Conservation (phyloP, 1,140 invertebrate species). For the Doryteuthis pealeii region DNA sequence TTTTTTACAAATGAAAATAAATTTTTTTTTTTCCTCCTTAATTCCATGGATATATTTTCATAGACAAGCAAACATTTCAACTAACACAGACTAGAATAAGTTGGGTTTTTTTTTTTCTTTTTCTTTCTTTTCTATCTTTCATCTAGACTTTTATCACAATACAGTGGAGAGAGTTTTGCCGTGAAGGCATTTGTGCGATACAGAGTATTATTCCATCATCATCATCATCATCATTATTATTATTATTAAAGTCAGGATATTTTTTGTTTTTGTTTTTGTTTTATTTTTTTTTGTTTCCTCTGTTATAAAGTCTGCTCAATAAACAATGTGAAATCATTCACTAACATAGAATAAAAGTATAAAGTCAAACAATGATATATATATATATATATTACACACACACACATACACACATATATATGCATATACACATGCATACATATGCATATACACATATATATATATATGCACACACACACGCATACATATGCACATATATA, state of each 20-base stretch:
- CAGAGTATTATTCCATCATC: background rate
- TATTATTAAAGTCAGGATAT: background rate
- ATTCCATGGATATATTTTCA: background rate
- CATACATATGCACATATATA: background rate
- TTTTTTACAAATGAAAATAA: conserved; percentile 4
- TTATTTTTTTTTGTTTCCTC: too few species aligned
- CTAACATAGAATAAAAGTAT: background rate
- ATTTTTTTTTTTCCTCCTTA: background rate
- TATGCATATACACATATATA: background rate
- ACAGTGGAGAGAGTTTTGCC: background rate
- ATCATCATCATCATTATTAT: background rate
- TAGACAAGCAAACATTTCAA: conserved; percentile 1
- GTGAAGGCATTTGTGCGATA: background rate
- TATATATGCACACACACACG: background rate
- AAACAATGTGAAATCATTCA: background rate
- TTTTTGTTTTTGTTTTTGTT: too few species aligned
- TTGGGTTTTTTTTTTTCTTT: background rate
- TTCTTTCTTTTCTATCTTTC: background rate
- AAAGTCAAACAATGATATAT: background rate
- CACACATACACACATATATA: background rate
- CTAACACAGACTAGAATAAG: background rate
- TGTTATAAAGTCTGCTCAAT: conserved; percentile 1
- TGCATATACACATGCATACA: background rate
- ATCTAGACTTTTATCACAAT: conserved; percentile 8
- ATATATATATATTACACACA: background rate